phyloP scores from a whole-genome alignment of 2,113 vertebrate genomes.

The Rhadina sibilatrix region DNA sequence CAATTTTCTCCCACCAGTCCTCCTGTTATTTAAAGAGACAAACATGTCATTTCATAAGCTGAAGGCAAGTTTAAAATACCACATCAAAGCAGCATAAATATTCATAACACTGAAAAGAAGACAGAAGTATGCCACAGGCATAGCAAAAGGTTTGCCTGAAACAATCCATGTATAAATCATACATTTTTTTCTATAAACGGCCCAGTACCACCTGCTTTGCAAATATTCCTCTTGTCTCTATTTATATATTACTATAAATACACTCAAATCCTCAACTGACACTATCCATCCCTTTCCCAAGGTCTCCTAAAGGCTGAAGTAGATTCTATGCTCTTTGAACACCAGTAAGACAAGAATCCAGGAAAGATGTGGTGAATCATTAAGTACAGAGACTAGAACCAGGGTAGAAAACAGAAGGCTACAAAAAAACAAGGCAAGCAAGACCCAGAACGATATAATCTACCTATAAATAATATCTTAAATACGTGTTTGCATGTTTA shows the following conservation, averaged over 20 bases:
- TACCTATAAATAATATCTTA: background rate
- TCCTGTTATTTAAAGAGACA: background rate
- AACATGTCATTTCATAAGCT: background rate
- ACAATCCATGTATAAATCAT: background rate
- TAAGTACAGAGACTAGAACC: background rate
- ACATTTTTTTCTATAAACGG: background rate
- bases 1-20: background rate
- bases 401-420: background rate
- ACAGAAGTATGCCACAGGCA: background rate
- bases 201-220: background rate
- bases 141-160: background rate
- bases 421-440: background rate
- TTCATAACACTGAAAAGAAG: background rate
- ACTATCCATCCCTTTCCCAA: background rate
- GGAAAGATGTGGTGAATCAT: background rate
- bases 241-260: conserved; percentile 18
- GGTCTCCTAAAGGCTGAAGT: background rate
- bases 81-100: conserved; percentile 15
- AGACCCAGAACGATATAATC: background rate
- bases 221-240: background rate
- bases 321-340: background rate
- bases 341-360: background rate
- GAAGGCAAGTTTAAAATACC: background rate
- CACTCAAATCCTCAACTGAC: background rate
- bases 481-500: fast-evolving